phyloP scores from a whole-genome alignment of 2,888 invertebrate species.

The Tuberolachnus salignus region DNA sequence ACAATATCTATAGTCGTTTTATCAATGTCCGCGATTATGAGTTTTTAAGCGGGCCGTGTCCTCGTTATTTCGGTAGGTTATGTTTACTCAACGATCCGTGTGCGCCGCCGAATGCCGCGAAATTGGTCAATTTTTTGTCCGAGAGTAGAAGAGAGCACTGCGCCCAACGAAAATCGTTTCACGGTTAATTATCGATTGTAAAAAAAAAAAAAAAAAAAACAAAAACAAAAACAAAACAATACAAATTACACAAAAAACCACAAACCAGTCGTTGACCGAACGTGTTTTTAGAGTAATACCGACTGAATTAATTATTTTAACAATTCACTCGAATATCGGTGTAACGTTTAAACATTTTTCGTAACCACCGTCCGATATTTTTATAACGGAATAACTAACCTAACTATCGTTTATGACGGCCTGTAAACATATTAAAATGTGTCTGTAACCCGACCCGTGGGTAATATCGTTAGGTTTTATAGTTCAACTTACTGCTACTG shows the following conservation, averaged over 20 bases:
- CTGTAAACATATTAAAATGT: neutral
- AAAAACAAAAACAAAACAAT: too few relatives aligned
- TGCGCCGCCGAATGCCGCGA: neutral
- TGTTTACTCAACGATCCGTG: slow-evolving; percentile 14
- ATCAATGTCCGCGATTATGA: too few relatives aligned
- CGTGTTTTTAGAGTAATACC: slow-evolving; percentile 3
- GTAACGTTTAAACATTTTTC: too few relatives aligned
- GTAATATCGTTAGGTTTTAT: slow-evolving; percentile 17
- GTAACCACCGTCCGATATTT: neutral
- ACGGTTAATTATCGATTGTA: slow-evolving; percentile 48
- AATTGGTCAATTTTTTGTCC: slow-evolving; percentile 20
- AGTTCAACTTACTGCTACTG: neutral
- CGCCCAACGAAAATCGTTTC: slow-evolving; percentile 27
- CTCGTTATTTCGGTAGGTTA: neutral
- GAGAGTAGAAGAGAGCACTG: too few relatives aligned
- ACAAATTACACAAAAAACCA: neutral
- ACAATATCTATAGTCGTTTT: too few relatives aligned
- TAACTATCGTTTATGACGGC: neutral
- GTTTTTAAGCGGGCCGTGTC: neutral
- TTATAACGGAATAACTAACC: neutral
- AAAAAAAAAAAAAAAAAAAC: too few relatives aligned
- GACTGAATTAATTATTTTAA: neutral
- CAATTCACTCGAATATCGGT: too few relatives aligned
- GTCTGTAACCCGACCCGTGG: too few relatives aligned
- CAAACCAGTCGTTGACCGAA: slow-evolving; percentile 29